Conservation (phyloP, 2,113 vertebrate species). For the Leptosomus discolor region DNA sequence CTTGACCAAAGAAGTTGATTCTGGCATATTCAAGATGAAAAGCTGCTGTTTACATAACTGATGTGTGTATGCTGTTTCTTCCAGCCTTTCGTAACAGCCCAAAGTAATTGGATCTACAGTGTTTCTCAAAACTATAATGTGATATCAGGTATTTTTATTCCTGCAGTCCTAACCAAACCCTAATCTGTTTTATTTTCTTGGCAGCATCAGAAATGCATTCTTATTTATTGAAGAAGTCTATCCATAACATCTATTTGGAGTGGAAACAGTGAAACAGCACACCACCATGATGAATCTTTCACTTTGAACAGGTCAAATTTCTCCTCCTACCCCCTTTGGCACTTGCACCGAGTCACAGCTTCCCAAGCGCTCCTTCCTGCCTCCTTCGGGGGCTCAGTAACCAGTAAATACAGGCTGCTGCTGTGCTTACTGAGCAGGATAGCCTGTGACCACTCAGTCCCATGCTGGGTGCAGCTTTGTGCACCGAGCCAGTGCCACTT, state of each 20-base stretch:
- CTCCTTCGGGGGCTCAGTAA: neutral
- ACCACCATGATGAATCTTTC: neutral
- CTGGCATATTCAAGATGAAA: neutral
- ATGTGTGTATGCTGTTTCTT: neutral
- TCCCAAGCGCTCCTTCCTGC: neutral
- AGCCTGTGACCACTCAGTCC: neutral
- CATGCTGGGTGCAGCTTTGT: neutral
- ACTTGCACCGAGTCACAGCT: neutral
- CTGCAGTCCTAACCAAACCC: neutral
- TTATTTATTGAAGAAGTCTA: neutral
- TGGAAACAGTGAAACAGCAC: neutral
- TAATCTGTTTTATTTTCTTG: neutral
- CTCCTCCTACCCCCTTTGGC: neutral
- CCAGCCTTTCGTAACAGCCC: fast-evolving
- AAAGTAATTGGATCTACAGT: neutral
- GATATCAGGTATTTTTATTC: neutral
- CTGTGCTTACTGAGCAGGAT: neutral
- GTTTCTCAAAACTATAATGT: neutral
- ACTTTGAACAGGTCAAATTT: neutral
- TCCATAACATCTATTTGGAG: neutral
- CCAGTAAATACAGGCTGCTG: neutral
- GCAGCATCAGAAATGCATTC: neutral
- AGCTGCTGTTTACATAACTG: neutral
- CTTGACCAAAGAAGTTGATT: neutral
- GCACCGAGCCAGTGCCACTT: neutral